Percentiles rank a stretch among this genome's conserved stretches.
Evolutionary conservation across 2,797 vertebrate species (phyloP).

Genomic region (Enteromius viviparus): DNA sequence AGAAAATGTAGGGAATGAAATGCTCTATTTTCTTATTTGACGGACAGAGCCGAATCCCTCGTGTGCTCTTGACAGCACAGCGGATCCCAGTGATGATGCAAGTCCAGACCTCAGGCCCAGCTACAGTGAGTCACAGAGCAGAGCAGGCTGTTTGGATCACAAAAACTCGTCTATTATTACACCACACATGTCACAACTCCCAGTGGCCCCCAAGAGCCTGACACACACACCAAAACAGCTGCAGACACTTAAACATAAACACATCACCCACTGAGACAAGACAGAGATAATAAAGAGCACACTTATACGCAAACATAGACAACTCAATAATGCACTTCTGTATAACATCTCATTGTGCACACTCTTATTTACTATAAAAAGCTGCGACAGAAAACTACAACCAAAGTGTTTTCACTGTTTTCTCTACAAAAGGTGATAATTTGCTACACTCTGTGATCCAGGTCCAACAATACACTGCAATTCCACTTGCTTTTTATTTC

Average conservation of each 20-base stretch:
- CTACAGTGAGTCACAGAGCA: constrained; percentile 57
- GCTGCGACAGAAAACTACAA: constrained; percentile 5
- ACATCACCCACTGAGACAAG: constrained; percentile 40
- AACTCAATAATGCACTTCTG: constrained; percentile 36
- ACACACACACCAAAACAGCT: constrained; percentile 57
- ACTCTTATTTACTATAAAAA: constrained; percentile 44
- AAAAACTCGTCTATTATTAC: constrained; percentile 62
- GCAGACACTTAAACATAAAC: constrained; percentile 55
- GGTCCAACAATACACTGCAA: neutral
- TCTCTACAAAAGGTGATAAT: constrained; percentile 20
- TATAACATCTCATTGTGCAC: constrained; percentile 33
- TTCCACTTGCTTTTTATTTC: constrained; percentile 5
- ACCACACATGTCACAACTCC: constrained; percentile 60
- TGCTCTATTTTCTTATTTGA: constrained; percentile 39
- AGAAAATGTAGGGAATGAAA: constrained; percentile 12
- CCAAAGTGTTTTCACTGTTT: constrained; percentile 13
- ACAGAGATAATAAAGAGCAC: constrained; percentile 43
- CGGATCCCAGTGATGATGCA: constrained; percentile 57
- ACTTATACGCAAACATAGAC: constrained; percentile 32
- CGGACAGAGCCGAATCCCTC: constrained; percentile 33
- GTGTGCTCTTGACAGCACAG: constrained; percentile 45
- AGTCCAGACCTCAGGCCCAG: constrained; percentile 58
- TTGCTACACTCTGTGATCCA: neutral
- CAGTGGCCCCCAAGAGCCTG: constrained; percentile 49
- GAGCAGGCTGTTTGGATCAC: constrained; percentile 56